Evolutionary conservation across 1,140 invertebrate species (phyloP).

Genomic region (Heliothis subflexa): DNA sequence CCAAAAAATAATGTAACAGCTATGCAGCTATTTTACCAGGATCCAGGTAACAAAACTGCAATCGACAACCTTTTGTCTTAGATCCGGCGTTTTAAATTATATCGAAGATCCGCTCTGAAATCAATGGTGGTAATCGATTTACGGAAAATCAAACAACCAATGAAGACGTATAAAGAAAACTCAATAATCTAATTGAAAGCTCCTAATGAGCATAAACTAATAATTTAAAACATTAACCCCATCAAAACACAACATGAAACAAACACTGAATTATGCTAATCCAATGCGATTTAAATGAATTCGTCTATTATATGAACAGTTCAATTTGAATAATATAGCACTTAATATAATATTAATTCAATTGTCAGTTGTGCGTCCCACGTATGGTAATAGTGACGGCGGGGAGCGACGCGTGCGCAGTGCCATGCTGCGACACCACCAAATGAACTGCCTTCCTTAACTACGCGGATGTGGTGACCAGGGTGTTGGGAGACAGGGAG

Average conservation of each 20-base stretch:
- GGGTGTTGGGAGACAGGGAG: neutral
- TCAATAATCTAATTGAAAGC: neutral
- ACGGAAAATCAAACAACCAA: no score
- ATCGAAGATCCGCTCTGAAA: no score
- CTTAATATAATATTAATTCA: conserved; percentile 55
- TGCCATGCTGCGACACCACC: conserved; percentile 41
- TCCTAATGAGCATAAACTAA: neutral
- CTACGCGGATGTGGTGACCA: conserved; percentile 16
- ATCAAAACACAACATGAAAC: neutral
- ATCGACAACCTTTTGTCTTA: no score
- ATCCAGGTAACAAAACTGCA: no score
- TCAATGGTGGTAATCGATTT: no score
- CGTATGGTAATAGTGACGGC: conserved; percentile 48
- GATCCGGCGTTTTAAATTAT: no score
- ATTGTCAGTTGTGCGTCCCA: conserved; percentile 51
- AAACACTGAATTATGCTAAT: conserved; percentile 20
- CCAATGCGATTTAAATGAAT: conserved; percentile 27
- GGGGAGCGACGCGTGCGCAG: conserved; percentile 33
- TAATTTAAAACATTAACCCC: conserved; percentile 13
- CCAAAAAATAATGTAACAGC: no score
- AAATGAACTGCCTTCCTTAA: conserved; percentile 37
- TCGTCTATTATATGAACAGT: conserved; percentile 31
- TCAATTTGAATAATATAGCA: conserved; percentile 46
- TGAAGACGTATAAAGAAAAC: neutral
- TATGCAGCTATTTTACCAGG: no score